Evolutionary conservation across 1,140 invertebrate species (phyloP).

Genomic region (Brachionus calyciflorus): DNA sequence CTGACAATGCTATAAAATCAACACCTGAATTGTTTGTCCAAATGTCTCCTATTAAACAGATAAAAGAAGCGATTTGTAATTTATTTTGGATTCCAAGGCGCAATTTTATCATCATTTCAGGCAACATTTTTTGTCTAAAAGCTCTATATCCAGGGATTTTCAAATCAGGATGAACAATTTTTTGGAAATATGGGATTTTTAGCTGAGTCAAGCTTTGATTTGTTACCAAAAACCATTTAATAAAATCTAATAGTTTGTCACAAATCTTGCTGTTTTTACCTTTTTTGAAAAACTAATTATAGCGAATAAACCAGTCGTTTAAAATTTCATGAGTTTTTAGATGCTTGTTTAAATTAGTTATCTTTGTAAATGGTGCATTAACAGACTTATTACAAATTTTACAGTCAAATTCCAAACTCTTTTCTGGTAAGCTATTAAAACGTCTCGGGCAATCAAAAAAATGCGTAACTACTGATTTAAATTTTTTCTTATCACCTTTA

Average conservation of each 20-base stretch:
- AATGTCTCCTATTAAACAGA: not conserved
- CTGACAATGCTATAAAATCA: constrained; percentile 27
- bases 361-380: not conserved
- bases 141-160: not conserved
- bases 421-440: not conserved
- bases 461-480: not conserved
- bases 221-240: constrained; percentile 3
- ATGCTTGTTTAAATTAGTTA: constrained; percentile 15
- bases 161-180: not conserved
- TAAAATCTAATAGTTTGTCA: not conserved
- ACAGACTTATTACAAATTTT: not conserved
- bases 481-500: not conserved
- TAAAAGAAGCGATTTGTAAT: not conserved
- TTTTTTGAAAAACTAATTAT: not conserved
- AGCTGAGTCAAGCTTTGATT: not conserved
- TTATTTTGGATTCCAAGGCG: not conserved
- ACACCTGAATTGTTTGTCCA: constrained; percentile 12
- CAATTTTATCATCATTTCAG: not conserved
- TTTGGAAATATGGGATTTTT: not conserved
- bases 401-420: not conserved
- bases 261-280: not conserved
- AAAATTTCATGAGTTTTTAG: not conserved
- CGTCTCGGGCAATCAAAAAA: not conserved
- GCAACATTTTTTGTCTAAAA: not conserved
- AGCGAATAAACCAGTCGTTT: not conserved